These are phyloP conservation scores for Montipora capitata DNA, from an alignment of 92 coral and sea anemone genomes.

Conservation along the genomic window DNA sequence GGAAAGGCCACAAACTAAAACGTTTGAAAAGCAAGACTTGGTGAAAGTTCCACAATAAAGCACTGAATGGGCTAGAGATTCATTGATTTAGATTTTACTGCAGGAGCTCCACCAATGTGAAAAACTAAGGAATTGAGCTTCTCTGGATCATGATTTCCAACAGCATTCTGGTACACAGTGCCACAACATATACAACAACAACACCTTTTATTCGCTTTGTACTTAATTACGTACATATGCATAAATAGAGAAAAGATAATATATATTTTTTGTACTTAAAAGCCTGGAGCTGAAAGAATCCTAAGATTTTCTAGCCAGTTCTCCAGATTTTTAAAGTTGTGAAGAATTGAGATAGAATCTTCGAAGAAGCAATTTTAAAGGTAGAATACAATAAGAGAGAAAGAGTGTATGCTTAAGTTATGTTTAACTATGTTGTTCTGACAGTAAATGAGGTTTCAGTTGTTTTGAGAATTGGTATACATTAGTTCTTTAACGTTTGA, in stretches of 20 bases:
- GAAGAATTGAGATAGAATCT: neutral
- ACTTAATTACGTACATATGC: too few relatives aligned
- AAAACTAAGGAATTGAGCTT: constrained; percentile 27
- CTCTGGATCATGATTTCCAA: constrained; percentile 25
- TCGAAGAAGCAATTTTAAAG: neutral
- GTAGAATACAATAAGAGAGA: neutral
- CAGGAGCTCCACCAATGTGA: constrained; percentile 58
- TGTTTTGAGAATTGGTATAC: neutral
- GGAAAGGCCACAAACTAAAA: constrained; percentile 29
- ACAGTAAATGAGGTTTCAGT: too few relatives aligned
- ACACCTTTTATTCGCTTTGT: too few relatives aligned
- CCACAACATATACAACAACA: constrained; percentile 10
- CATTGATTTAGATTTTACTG: constrained; percentile 26
- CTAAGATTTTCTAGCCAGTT: too few relatives aligned
- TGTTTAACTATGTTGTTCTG: too few relatives aligned
- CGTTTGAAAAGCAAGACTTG: constrained; percentile 18
- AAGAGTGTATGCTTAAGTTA: too few relatives aligned
- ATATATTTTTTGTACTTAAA: too few relatives aligned
- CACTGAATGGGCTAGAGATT: constrained; percentile 64
- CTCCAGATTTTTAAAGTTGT: neutral
- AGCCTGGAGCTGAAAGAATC: too few relatives aligned
- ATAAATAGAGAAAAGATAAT: too few relatives aligned
- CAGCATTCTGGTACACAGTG: constrained; percentile 2
- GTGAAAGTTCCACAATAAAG: constrained; percentile 47
- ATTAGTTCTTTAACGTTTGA: neutral